Base-by-base conservation (phyloP, 2,113 vertebrate genomes). In the Climacteris rufus region DNA sequence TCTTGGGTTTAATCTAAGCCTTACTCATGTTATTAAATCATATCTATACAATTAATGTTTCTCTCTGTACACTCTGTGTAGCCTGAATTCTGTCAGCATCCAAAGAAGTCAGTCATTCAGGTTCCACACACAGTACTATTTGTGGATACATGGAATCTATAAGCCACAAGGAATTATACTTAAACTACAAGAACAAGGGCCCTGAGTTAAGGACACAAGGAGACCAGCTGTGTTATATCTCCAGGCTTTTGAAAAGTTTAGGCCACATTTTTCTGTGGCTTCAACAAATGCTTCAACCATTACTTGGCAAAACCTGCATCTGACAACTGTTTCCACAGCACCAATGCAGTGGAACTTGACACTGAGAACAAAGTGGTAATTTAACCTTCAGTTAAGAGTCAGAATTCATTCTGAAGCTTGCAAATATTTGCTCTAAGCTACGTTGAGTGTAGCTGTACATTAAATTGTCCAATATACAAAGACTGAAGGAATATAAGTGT, bases 1-100 rank as follows among this genome's bases (percentile, higher is more conserved):
- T 69, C n/a, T 74, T 72, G 92, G 64, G n/a, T 82, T 95, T 93
- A 70, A 82, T 71, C 78, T 40, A 72, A 85, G 31, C 22, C 24
- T 79, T 65, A 42, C 8, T 64, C 35, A 52, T 35, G 15, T 68
- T 79, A 59, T 64, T 63, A 92, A 78, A 71, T 57, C 45, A 10
- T 42, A 49, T 39, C 13, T 47, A 14, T 39, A 65, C 56, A 70
- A 59, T n/a, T 78, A 84, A 70, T 66, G 6, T 57, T 79, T 65
- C 37, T 49, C 91, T 81, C 60, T 65, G n/a, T 59, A n/a, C 22
- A 49, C 3, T 8, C 11, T 20, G 28, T 17, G 17, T 11, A 69
- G 22, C 54, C 28, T 28, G 35, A 92, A 54, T 76, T 76, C 63
- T 64, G 47, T 50, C 49, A 83, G 8, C 15, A 71, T 22, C 37